These are phyloP conservation scores for Leucozona laternaria DNA, from an alignment of 2,888 invertebrate genomes.

Conservation along the genomic window DNA sequence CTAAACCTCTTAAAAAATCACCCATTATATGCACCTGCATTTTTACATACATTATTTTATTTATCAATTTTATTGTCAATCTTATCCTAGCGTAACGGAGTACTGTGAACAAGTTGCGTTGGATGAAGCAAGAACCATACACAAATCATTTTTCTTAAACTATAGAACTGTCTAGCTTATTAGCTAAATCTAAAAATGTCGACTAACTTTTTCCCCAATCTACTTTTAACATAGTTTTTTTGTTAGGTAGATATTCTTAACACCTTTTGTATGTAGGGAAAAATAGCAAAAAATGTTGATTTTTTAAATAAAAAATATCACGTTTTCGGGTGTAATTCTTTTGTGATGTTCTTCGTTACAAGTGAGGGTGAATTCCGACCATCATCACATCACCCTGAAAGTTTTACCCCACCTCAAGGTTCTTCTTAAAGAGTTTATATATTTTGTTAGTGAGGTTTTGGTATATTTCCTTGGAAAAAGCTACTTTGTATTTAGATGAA, in stretches of 20 bases:
- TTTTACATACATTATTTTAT: too few relatives aligned
- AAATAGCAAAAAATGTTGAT: not conserved
- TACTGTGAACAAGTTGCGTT: too few relatives aligned
- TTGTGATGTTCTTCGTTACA: not conserved
- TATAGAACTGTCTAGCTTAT: not conserved
- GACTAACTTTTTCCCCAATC: not conserved
- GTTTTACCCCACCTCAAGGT: not conserved
- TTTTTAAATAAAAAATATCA: not conserved
- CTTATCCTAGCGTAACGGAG: too few relatives aligned
- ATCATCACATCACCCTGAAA: not conserved
- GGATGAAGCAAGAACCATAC: too few relatives aligned
- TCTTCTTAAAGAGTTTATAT: not conserved
- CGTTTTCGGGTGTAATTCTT: conserved; percentile 5
- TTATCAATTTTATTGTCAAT: too few relatives aligned
- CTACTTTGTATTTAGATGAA: not conserved
- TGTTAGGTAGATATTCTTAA: not conserved
- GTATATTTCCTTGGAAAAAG: not conserved
- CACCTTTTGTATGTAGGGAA: not conserved
- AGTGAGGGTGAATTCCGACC: not conserved
- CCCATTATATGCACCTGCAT: too few relatives aligned
- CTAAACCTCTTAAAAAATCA: too few relatives aligned
- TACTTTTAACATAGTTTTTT: not conserved
- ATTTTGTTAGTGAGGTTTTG: not conserved
- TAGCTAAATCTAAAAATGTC: accelerated
- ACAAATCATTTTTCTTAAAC: too few relatives aligned